A percentile compares a stretch with the other conserved stretches of the same genome.
These are phyloP conservation scores for Spondyliosoma cantharus DNA, from an alignment of 2,797 vertebrate genomes.

Conservation along the genomic window DNA sequence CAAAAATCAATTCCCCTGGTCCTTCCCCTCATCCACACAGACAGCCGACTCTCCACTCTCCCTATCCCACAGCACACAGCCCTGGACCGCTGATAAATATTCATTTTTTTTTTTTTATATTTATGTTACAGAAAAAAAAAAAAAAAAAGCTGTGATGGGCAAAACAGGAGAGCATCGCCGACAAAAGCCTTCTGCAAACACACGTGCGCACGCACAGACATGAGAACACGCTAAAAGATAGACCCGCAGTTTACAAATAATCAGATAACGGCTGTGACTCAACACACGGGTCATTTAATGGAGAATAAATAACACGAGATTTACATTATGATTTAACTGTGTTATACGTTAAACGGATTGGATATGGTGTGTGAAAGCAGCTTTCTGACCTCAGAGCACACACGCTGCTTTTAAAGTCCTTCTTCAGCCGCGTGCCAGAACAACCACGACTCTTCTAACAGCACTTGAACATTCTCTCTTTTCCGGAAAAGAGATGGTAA, in stretches of 20 bases:
- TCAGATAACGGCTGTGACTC: constrained; percentile 51
- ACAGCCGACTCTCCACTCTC: constrained; percentile 66
- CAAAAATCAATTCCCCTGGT: constrained; percentile 88
- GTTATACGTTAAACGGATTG: constrained; percentile 32
- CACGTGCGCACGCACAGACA: constrained; percentile 26
- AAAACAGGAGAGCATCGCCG: constrained; percentile 75
- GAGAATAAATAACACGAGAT: constrained; percentile 50
- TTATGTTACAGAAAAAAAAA: constrained; percentile 68
- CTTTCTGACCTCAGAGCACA: constrained; percentile 51
- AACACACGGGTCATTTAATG: constrained; percentile 44
- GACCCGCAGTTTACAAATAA: constrained; percentile 30
- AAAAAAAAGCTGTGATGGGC: constrained; percentile 80
- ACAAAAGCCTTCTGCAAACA: constrained; percentile 51
- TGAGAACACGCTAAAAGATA: constrained; percentile 15
- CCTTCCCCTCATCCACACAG: constrained; percentile 57
- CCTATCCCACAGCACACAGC: constrained; percentile 78
- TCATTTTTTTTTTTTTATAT: constrained; percentile 78
- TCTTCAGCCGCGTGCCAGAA: constrained; percentile 50
- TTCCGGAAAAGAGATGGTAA: constrained; percentile 72
- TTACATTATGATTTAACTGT: constrained; percentile 46
- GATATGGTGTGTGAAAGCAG: constrained; percentile 46
- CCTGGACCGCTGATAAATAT: constrained; percentile 87
- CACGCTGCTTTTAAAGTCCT: constrained; percentile 58
- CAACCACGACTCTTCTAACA: constrained; percentile 58
- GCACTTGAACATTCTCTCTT: constrained; percentile 70